These are phyloP conservation scores for Conistra vaccinii DNA, from an alignment of 2,888 invertebrate genomes.

Conservation along the genomic window DNA sequence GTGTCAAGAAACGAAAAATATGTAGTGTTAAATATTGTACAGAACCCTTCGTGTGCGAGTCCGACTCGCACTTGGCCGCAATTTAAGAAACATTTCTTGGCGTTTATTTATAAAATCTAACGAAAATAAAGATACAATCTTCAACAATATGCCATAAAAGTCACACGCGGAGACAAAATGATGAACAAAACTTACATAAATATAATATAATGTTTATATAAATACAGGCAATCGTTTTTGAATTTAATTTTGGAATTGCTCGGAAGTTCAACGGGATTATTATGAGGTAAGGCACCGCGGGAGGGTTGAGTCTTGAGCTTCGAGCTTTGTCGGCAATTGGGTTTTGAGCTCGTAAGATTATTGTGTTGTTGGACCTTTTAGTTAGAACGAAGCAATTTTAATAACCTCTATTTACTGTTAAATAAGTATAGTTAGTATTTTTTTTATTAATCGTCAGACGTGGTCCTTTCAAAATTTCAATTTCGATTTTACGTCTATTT, in stretches of 20 bases:
- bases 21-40: not conserved
- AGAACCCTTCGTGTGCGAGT: not conserved
- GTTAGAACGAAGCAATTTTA: not conserved
- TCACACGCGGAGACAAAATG: constrained; percentile 57
- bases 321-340: constrained; percentile 21
- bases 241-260: constrained; percentile 48
- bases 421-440: not conserved
- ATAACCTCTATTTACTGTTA: not conserved
- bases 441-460: no score
- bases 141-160: constrained; percentile 49
- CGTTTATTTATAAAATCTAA: constrained; percentile 26
- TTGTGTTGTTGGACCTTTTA: not conserved
- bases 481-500: no score
- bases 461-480: no score
- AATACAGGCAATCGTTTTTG: constrained; percentile 51
- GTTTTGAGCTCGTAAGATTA: constrained; percentile 4
- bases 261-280: constrained; percentile 33
- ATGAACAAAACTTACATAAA: constrained; percentile 51
- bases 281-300: constrained; percentile 22
- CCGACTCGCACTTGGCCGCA: not conserved
- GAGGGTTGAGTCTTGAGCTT: constrained; percentile 21
- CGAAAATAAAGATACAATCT: constrained; percentile 56
- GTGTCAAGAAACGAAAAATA: no score
- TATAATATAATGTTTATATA: constrained; percentile 49
- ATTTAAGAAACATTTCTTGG: not conserved